Conservation (phyloP, 2,888 invertebrate genomes). For the Nomada goodeniana region DNA sequence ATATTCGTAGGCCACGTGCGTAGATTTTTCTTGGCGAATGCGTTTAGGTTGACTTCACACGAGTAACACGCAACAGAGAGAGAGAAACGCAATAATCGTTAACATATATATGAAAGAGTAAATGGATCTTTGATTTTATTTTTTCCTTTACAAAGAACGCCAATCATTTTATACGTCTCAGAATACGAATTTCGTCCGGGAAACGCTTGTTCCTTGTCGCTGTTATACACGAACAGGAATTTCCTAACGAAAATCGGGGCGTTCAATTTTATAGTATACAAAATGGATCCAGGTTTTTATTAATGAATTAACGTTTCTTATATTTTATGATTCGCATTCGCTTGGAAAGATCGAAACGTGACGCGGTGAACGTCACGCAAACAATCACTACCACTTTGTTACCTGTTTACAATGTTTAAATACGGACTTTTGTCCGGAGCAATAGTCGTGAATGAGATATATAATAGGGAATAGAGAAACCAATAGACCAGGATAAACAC, state of each 20-base stretch:
- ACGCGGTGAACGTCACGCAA: slow-evolving; percentile 58
- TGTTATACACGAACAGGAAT: not conserved
- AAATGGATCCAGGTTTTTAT: slow-evolving; percentile 4
- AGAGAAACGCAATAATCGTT: slow-evolving; percentile 42
- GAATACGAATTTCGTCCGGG: not conserved
- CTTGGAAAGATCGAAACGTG: slow-evolving; percentile 46
- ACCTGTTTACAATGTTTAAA: slow-evolving; percentile 84
- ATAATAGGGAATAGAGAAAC: slow-evolving; percentile 55
- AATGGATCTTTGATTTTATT: not conserved
- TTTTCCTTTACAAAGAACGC: not conserved
- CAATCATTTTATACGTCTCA: slow-evolving; percentile 11
- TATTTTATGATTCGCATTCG: slow-evolving; percentile 39
- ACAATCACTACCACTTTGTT: slow-evolving; percentile 84
- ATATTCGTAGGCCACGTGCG: slow-evolving; percentile 23
- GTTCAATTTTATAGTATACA: not conserved
- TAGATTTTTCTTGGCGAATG: slow-evolving; percentile 51
- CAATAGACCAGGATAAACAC: slow-evolving; percentile 65
- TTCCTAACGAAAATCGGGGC: not conserved
- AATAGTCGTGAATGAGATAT: slow-evolving; percentile 76
- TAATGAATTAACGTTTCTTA: not conserved
- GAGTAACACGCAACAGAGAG: not conserved
- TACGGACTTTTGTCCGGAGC: slow-evolving; percentile 82
- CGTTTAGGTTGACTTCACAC: slow-evolving; percentile 1
- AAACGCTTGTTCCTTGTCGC: not conserved
- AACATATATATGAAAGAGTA: too few relatives aligned